Evolutionary conservation across 2,113 vertebrate genomes (phyloP).

Genomic region (Microtus ochrogaster): DNA sequence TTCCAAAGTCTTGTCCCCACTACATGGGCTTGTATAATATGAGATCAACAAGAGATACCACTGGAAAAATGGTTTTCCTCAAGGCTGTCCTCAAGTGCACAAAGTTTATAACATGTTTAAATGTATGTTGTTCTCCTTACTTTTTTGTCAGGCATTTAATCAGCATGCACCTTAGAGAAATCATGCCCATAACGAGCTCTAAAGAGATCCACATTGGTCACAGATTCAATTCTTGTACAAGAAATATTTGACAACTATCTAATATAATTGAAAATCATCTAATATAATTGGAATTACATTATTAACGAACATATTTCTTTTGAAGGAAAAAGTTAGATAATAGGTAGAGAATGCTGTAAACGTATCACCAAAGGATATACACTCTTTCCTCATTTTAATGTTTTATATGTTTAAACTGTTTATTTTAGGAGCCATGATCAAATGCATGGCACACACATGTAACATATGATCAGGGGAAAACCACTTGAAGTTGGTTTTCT

Average conservation of each 20-base stretch:
- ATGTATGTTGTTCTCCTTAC: background rate
- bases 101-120: background rate
- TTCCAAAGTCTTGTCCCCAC: background rate
- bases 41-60: background rate
- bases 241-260: background rate
- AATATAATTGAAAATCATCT: background rate
- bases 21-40: background rate
- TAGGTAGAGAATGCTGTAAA: background rate
- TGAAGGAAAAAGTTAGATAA: background rate
- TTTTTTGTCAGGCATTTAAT: background rate
- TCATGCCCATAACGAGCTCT: background rate
- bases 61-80: background rate
- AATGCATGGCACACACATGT: too few species aligned
- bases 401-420: background rate
- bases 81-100: background rate
- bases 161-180: background rate
- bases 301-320: background rate
- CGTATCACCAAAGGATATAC: background rate
- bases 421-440: background rate
- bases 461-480: background rate
- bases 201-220: background rate
- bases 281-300: background rate
- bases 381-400: background rate
- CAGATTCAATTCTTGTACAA: background rate
- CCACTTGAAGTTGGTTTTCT: background rate